phyloP scores from a whole-genome alignment of 2,113 vertebrate species.

The Mastomys natalensis region DNA sequence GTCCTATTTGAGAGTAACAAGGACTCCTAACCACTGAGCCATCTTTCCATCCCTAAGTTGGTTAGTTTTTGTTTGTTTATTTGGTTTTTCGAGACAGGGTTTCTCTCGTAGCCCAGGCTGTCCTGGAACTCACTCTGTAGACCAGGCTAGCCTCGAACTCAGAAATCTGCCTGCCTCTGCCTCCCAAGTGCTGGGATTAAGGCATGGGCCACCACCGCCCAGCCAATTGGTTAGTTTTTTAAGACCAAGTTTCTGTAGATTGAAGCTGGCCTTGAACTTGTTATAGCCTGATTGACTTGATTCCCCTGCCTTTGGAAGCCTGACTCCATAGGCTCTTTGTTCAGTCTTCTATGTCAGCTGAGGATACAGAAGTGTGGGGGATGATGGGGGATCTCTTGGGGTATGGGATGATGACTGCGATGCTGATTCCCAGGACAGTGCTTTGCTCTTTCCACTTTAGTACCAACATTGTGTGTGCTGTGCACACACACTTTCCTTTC shows the following conservation, averaged over 20 bases:
- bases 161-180: too few species aligned
- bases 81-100: too few species aligned
- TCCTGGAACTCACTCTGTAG: too few species aligned
- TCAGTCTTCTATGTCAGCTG: background rate
- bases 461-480: too few species aligned
- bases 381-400: background rate
- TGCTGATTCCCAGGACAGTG: background rate
- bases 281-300: background rate
- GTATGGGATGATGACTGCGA: background rate
- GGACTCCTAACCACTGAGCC: background rate
- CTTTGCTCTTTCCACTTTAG: background rate
- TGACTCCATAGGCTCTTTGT: background rate
- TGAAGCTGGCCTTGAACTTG: background rate
- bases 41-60: background rate
- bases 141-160: too few species aligned
- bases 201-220: too few species aligned
- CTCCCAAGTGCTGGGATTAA: too few species aligned
- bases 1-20: background rate
- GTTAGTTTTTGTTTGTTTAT: too few species aligned
- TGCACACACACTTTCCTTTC: background rate
- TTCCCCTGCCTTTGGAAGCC: background rate
- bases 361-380: background rate
- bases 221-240: background rate
- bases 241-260: background rate
- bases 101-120: too few species aligned